Conservation (phyloP, 2,888 invertebrate species). For the Drosophila emarginata region DNA sequence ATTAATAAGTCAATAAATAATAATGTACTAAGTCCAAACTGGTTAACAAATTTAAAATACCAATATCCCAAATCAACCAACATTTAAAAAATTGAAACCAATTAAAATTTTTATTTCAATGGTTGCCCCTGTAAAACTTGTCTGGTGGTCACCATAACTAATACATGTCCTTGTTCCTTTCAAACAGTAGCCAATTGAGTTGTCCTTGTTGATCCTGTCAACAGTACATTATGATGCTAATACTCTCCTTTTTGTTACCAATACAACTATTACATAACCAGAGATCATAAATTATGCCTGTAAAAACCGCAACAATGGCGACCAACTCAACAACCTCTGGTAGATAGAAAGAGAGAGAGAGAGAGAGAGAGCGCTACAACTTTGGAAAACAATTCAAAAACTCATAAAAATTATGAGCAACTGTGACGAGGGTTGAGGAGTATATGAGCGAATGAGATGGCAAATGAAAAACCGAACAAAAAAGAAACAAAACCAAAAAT, state of each 20-base stretch:
- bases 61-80: neutral
- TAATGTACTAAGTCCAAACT: neutral
- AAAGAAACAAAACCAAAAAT: constrained; percentile 64
- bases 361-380: constrained; percentile 48
- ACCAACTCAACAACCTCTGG: constrained; percentile 53
- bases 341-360: constrained; percentile 33
- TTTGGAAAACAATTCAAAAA: constrained; percentile 68
- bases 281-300: constrained; percentile 59
- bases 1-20: neutral
- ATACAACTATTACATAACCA: constrained; percentile 63
- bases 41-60: neutral
- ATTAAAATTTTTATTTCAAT: neutral
- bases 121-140: neutral
- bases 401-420: constrained; percentile 76
- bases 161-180: neutral
- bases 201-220: constrained; percentile 32
- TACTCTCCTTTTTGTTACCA: constrained; percentile 20
- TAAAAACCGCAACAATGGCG: constrained; percentile 69
- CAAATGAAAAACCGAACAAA: constrained; percentile 21
- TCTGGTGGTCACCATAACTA: neutral
- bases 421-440: constrained; percentile 65
- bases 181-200: constrained; percentile 35
- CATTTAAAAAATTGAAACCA: neutral
- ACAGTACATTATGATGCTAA: constrained; percentile 37
- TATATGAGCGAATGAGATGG: neutral